Evolutionary conservation across 2,113 vertebrate species (phyloP).

Genomic region (Austrofundulus limnaeus): DNA sequence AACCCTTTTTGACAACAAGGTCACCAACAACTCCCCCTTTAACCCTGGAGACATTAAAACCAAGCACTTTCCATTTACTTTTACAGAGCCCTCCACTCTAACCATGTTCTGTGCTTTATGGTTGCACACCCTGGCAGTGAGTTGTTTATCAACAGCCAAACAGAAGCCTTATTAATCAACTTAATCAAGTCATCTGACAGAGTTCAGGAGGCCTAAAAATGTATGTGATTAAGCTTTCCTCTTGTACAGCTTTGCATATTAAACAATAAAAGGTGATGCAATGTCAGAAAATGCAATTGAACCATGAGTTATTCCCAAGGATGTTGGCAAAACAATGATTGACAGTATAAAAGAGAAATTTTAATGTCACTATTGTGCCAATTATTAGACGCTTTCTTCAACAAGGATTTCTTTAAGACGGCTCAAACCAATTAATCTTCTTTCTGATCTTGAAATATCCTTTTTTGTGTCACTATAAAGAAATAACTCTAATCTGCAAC

Average conservation of each 20-base stretch:
- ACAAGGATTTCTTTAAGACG: slow-evolving; percentile 43
- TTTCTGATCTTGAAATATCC: slow-evolving; percentile 41
- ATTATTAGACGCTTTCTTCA: slow-evolving; percentile 49
- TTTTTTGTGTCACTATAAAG: slow-evolving; percentile 53
- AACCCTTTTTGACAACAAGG: slow-evolving; percentile 9
- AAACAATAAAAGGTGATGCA: slow-evolving; percentile 23
- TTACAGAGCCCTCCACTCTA: not conserved
- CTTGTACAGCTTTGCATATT: slow-evolving; percentile 13
- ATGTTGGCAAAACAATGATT: slow-evolving; percentile 39
- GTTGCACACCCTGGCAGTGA: slow-evolving; percentile 13
- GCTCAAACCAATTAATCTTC: slow-evolving; percentile 59
- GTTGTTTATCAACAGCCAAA: slow-evolving; percentile 22
- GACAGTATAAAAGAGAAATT: slow-evolving; percentile 37
- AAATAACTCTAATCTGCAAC: slow-evolving; percentile 38
- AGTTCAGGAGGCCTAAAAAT: slow-evolving; percentile 29
- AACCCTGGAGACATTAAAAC: not conserved
- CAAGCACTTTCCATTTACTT: not conserved
- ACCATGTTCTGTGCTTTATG: not conserved
- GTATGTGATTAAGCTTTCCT: slow-evolving; percentile 36
- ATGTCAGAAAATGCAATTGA: slow-evolving; percentile 9
- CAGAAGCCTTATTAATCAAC: slow-evolving; percentile 43
- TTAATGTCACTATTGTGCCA: slow-evolving; percentile 38
- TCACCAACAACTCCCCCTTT: not conserved
- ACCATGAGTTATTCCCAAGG: slow-evolving; percentile 5
- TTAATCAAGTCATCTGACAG: slow-evolving; percentile 43